These are phyloP conservation scores for Ctenodactylus gundi DNA, from an alignment of 2,113 vertebrate genomes.

Conservation along the genomic window DNA sequence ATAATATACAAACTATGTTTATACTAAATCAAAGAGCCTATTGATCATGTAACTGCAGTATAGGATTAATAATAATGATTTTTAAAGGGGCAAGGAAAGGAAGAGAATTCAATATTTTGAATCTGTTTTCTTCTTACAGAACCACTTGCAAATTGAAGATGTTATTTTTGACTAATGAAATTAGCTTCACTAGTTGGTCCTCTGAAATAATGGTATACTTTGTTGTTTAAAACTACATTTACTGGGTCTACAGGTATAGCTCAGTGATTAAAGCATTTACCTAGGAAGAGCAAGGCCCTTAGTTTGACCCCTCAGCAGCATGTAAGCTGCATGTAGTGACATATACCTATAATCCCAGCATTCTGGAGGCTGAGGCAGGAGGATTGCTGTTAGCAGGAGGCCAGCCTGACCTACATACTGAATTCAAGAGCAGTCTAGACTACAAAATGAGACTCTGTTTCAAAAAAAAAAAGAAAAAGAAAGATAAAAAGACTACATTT, in stretches of 20 bases:
- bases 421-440: too few species aligned
- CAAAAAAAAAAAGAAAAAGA: too few species aligned
- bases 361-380: too few species aligned
- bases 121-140: background rate
- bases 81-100: background rate
- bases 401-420: too few species aligned
- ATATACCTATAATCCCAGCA: too few species aligned
- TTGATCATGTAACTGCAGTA: background rate
- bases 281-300: too few species aligned
- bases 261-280: too few species aligned
- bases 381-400: too few species aligned
- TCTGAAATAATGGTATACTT: background rate
- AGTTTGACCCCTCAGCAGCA: too few species aligned
- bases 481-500: background rate
- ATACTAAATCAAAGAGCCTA: background rate
- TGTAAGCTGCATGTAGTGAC: too few species aligned
- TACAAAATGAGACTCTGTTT: too few species aligned
- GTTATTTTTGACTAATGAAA: background rate
- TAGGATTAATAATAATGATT: conserved; percentile 28
- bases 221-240: background rate
- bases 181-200: background rate
- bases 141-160: background rate
- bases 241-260: too few species aligned
- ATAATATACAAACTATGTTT: background rate
- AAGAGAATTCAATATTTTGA: conserved; percentile 21